These are phyloP conservation scores for Epistrophe grossulariae DNA, from an alignment of 2,888 invertebrate genomes.

Conservation along the genomic window DNA sequence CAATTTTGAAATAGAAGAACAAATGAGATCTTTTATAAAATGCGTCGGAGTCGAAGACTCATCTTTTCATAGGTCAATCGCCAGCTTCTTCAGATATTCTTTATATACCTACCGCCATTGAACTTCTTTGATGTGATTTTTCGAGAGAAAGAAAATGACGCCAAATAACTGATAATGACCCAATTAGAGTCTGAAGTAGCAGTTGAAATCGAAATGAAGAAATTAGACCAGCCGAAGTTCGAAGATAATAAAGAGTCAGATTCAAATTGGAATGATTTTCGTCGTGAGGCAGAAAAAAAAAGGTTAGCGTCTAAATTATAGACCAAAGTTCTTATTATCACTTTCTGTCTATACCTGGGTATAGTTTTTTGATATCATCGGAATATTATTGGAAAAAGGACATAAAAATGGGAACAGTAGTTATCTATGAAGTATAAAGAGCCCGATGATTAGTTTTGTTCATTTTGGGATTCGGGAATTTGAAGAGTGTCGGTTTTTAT, in stretches of 20 bases:
- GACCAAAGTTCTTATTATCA: slow-evolving; percentile 45
- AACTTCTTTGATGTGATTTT: slow-evolving; percentile 44
- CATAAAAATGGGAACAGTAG: slow-evolving; percentile 20
- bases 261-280: slow-evolving; percentile 22
- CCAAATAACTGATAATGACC: slow-evolving; percentile 70
- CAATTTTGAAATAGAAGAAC: slow-evolving; percentile 35
- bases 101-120: neutral
- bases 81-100: neutral
- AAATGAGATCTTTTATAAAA: slow-evolving; percentile 29
- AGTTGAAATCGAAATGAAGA: slow-evolving; percentile 7
- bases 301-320: slow-evolving; percentile 39
- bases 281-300: neutral
- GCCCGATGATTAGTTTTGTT: slow-evolving; percentile 12
- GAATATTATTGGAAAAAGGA: neutral
- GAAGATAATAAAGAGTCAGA: neutral
- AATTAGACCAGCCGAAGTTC: neutral
- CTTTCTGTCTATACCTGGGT: slow-evolving; percentile 8
- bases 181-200: slow-evolving; percentile 68
- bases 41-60: slow-evolving; percentile 27
- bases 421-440: neutral
- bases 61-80: slow-evolving; percentile 6
- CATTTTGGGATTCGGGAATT: slow-evolving; percentile 18
- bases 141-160: slow-evolving; percentile 31
- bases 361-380: neutral
- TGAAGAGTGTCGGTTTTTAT: slow-evolving; percentile 46